Conservation (phyloP, 2,888 invertebrate species). For the Eutolmus rufibarbis region DNA sequence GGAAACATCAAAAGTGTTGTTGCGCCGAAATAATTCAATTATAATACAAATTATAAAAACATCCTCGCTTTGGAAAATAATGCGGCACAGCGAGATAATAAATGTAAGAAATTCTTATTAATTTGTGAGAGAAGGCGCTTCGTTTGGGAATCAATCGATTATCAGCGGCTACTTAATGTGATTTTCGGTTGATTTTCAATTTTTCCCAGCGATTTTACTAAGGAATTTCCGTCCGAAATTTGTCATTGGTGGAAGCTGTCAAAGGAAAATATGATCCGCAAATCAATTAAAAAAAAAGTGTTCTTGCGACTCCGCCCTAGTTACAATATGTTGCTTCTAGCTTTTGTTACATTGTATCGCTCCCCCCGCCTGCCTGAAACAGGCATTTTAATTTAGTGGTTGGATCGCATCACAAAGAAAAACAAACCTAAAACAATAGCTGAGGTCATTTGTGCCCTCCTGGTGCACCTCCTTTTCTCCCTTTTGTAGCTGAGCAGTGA, state of each 20-base stretch:
- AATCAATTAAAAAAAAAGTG: conserved; percentile 27
- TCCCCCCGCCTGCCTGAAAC: neutral
- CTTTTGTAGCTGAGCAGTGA: neutral
- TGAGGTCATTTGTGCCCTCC: neutral
- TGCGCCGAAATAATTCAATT: conserved; percentile 10
- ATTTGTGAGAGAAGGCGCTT: neutral
- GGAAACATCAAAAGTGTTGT: neutral
- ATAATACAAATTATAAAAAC: neutral
- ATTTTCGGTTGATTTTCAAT: neutral
- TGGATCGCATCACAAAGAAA: neutral
- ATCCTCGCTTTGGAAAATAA: neutral
- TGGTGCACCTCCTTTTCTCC: neutral
- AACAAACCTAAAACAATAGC: neutral
- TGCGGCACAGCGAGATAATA: neutral
- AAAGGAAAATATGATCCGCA: conserved; percentile 5
- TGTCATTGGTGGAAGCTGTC: neutral
- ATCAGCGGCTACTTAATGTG: neutral
- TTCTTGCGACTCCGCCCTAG: conserved; percentile 21
- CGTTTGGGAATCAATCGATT: neutral
- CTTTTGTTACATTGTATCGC: neutral
- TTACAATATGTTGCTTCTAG: conserved; percentile 2
- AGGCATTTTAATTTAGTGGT: neutral
- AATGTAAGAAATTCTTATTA: neutral
- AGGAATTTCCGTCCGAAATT: neutral
- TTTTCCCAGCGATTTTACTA: neutral